A percentile compares a stretch with the other conserved stretches of the same genome.
Conservation (phyloP, 2,797 vertebrate genomes). For the Cephalopachus bancanus region DNA sequence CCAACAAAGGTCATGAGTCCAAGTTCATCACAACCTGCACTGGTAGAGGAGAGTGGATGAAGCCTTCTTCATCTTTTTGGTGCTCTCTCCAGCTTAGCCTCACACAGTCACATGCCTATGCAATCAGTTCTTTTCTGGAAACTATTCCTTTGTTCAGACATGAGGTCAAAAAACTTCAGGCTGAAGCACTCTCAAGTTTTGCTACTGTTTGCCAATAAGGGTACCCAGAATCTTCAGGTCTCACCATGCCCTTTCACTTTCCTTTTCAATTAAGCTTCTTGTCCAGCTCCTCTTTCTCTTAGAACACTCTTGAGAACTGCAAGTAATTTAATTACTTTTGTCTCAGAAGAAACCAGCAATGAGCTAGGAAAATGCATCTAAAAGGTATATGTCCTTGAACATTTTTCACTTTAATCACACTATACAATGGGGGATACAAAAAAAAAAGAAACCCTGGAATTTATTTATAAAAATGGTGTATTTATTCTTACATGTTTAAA, state of each 20-base stretch:
- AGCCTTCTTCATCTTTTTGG: background rate
- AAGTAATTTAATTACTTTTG: background rate
- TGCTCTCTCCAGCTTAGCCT: background rate
- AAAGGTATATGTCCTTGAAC: background rate
- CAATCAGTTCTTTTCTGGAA: background rate
- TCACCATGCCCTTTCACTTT: background rate
- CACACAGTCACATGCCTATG: accelerated
- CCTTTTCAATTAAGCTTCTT: background rate
- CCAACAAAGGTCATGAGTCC: no score
- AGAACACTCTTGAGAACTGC: slow-evolving; percentile 8
- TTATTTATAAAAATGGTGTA: no score
- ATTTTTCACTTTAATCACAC: accelerated
- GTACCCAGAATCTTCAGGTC: background rate
- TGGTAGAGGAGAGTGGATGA: accelerated
- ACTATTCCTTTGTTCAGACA: background rate
- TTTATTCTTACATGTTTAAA: no score
- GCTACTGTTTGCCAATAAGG: background rate
- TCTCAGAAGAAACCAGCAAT: slow-evolving; percentile 17
- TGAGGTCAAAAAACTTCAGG: background rate
- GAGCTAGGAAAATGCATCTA: background rate
- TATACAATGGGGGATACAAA: no score
- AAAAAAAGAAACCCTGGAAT: no score
- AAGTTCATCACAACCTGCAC: accelerated
- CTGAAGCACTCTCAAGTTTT: background rate
- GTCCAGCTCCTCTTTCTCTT: background rate